Evolutionary conservation across 2,888 invertebrate species (phyloP).

Genomic region (Microplitis manilae): DNA sequence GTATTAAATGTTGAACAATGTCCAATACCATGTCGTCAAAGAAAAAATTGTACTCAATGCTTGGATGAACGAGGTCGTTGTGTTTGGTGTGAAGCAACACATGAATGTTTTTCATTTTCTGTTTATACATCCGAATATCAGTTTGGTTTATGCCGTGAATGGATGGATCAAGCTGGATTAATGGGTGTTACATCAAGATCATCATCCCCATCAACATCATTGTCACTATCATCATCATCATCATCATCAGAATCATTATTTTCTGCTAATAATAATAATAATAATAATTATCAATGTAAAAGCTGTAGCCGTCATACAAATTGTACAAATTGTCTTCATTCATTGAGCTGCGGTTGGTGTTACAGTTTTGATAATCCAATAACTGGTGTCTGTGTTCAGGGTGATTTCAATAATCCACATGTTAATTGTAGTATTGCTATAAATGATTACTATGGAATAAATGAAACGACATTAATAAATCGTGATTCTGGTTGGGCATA

Average conservation of each 20-base stretch:
- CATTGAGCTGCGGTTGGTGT: constrained; percentile 96
- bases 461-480: constrained; percentile 71
- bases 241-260: constrained; percentile 38
- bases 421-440: constrained; percentile 80
- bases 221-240: constrained; percentile 61
- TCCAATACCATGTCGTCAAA: constrained; percentile 85
- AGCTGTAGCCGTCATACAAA: constrained; percentile 83
- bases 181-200: constrained; percentile 68
- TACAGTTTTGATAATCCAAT: constrained; percentile 91
- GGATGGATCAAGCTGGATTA: constrained; percentile 85
- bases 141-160: constrained; percentile 92
- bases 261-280: not conserved
- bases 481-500: constrained; percentile 90
- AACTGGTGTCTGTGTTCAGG: constrained; percentile 87
- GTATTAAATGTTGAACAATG: constrained; percentile 80
- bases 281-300: constrained; percentile 80
- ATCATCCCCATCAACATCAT: constrained; percentile 53
- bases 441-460: constrained; percentile 69
- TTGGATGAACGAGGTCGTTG: constrained; percentile 89
- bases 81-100: constrained; percentile 95
- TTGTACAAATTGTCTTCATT: constrained; percentile 85
- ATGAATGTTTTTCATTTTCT: constrained; percentile 95
- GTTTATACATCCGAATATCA: constrained; percentile 95
- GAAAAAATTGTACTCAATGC: constrained; percentile 85
- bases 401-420: constrained; percentile 87